A percentile compares a stretch with the other conserved stretches of the same genome.
These are phyloP conservation scores for Enoplosus armatus DNA, from an alignment of 2,797 vertebrate species.

Conservation along the genomic window DNA sequence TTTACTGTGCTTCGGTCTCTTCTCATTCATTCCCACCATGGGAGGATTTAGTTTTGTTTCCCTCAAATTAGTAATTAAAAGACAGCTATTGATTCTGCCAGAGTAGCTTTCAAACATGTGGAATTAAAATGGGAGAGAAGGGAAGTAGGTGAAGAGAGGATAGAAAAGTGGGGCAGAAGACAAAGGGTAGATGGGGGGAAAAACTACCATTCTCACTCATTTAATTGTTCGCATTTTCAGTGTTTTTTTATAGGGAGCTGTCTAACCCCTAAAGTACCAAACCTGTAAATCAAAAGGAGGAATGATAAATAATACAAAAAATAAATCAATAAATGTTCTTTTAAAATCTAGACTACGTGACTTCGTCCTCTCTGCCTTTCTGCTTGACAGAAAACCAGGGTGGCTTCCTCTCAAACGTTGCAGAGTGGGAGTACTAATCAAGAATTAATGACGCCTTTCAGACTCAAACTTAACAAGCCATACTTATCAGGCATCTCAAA, in stretches of 20 bases:
- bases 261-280: neutral
- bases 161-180: slow-evolving; percentile 7
- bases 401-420: slow-evolving; percentile 42
- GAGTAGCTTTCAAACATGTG: slow-evolving; percentile 23
- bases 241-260: neutral
- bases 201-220: neutral
- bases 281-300: neutral
- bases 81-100: slow-evolving; percentile 39
- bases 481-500: slow-evolving; percentile 58
- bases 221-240: neutral
- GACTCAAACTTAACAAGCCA: slow-evolving; percentile 58
- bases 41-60: slow-evolving; percentile 61
- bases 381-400: slow-evolving; percentile 33
- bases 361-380: slow-evolving; percentile 27
- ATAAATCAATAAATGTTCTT: neutral
- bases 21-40: slow-evolving; percentile 1
- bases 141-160: neutral
- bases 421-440: slow-evolving; percentile 64
- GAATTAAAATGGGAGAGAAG: slow-evolving; percentile 1
- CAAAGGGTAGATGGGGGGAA: neutral
- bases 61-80: slow-evolving; percentile 66
- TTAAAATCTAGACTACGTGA: slow-evolving; percentile 15
- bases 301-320: neutral
- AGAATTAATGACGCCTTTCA: slow-evolving; percentile 73
- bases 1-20: slow-evolving; percentile 4